Evolutionary conservation across 1,140 invertebrate species (phyloP).

Genomic region (Pseudoatta argentina): DNA sequence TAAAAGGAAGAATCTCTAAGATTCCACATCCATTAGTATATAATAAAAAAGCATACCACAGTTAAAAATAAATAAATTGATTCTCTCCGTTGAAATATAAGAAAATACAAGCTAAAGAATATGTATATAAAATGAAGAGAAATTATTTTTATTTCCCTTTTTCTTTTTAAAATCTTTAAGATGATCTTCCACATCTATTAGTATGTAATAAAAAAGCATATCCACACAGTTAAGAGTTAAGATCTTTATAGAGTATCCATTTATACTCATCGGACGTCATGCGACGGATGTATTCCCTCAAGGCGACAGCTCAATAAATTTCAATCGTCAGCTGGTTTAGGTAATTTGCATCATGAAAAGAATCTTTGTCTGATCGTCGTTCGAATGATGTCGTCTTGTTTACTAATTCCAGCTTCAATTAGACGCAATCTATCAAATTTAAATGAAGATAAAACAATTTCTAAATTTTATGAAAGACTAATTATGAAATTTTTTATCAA

Average conservation of each 20-base stretch:
- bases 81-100: not conserved
- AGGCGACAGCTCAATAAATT: constrained; percentile 7
- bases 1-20: not conserved
- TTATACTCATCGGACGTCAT: not conserved
- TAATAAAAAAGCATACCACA: not conserved
- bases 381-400: not conserved
- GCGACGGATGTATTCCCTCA: not conserved
- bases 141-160: not conserved
- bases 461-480: not conserved
- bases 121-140: not conserved
- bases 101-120: not conserved
- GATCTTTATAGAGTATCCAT: constrained; percentile 13
- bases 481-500: not conserved
- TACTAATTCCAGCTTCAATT: not conserved
- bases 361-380: not conserved
- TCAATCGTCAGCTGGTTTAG: constrained; percentile 20
- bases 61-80: not conserved
- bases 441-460: not conserved
- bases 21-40: not conserved
- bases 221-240: constrained; percentile 22
- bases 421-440: not conserved
- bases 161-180: not conserved
- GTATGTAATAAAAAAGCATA: not conserved
- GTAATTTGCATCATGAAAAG: not conserved
- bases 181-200: not conserved